Base-by-base conservation (phyloP, 2,113 vertebrate species). In the Actenoides hombroni region DNA sequence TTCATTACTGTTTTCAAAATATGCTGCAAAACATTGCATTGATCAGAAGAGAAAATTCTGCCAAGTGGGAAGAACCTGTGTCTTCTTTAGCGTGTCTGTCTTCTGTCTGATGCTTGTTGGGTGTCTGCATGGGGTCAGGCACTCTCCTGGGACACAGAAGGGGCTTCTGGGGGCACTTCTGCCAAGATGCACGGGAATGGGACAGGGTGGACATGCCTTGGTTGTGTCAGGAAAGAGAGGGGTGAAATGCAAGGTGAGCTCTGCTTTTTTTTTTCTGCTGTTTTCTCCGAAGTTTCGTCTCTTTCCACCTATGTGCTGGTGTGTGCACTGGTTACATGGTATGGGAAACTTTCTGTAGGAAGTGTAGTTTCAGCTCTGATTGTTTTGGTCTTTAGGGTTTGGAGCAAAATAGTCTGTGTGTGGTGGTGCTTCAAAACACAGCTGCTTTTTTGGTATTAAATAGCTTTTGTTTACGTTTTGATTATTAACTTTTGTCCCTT, bases 61-160 rank as follows among this genome's bases (percentile, higher is more conserved):
- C 37, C 2, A 26, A 64, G 53, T 2, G 4, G 28, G 54, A 60
- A 28, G 59, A 40, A 28, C 4, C 3, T 0, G 0, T 4, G 29
- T 31, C 54, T 29, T 37, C 59, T 40, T 13, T 5, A 11, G 24
- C 6, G 0, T 23, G 11, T 16, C 20, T 23, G 8, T 23, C 40
- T 37, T 18, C n/a, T 71, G 11, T 29, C 10, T 40, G 42, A 4
- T 54, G 68, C 13, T 44, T 2, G 4, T 0, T 88, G 57, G 26
- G 44, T 18, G 0, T 33, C 39, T 64, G 35, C 48, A 0, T 4
- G 64, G 29, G 71, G 25, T 8, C 19, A 18, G 51, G 17, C 16
- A 4, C 6, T 0, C 15, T 44, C 13, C 35, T 42, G 56, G 67
- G 42, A 16, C 5, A 6, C 10, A 9, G 19, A 6, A 53, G 8